Percentiles rank a stretch among this genome's conserved stretches.
Evolutionary conservation across 2,113 vertebrate species (phyloP).

Genomic region (Aythya baeri): DNA sequence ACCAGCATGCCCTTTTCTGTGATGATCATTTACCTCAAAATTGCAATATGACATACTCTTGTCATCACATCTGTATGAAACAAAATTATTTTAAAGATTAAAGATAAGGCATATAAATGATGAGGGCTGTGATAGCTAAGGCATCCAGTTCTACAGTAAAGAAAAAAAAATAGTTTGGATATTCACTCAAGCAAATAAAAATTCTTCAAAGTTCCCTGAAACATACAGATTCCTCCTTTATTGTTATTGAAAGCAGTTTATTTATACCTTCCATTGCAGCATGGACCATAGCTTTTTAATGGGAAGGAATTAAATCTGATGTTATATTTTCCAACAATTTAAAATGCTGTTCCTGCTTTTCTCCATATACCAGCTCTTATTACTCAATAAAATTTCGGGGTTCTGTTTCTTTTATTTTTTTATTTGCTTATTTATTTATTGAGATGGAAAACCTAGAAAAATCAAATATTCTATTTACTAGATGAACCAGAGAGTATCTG

Average conservation of each 20-base stretch:
- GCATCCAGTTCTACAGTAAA: constrained; percentile 34
- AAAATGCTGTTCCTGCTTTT: constrained; percentile 34
- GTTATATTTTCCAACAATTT: constrained; percentile 31
- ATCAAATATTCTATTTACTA: neutral
- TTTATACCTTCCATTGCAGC: constrained; percentile 52
- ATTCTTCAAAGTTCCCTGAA: constrained; percentile 11
- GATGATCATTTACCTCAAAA: neutral
- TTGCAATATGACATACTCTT: neutral
- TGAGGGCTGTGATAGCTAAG: constrained; percentile 53
- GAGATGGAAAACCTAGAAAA: neutral
- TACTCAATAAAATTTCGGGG: constrained; percentile 32
- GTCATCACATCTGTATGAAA: constrained; percentile 49
- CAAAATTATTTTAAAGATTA: constrained; percentile 78
- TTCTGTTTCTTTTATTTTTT: neutral
- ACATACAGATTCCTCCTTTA: constrained; percentile 7
- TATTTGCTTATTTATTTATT: neutral
- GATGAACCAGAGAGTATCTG: neutral
- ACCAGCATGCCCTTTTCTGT: neutral
- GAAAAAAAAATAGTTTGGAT: neutral
- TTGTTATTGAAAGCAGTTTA: constrained; percentile 34
- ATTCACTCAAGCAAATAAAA: constrained; percentile 21
- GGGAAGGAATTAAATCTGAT: constrained; percentile 34
- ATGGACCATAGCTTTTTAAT: constrained; percentile 34
- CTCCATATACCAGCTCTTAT: constrained; percentile 3
- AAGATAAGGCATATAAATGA: constrained; percentile 34